Percentiles rank a stretch among this genome's conserved stretches.
phyloP scores from a whole-genome alignment of 1,140 invertebrate species.

The Vollenhovia emeryi region DNA sequence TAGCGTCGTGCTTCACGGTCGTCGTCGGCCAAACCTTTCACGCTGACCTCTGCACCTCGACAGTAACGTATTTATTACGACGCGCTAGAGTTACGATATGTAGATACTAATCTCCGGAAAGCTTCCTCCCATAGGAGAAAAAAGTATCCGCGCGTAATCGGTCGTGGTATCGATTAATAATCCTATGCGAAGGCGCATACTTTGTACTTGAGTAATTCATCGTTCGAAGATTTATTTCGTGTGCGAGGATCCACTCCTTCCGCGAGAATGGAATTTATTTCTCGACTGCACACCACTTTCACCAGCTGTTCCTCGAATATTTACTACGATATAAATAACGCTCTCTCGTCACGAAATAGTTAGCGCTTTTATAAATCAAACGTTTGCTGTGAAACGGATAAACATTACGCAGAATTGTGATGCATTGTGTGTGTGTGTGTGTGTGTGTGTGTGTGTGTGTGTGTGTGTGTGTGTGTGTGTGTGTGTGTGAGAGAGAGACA shows the following conservation, averaged over 20 bases:
- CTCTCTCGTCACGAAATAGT: not conserved
- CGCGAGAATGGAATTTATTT: constrained; percentile 5
- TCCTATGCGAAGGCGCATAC: not conserved
- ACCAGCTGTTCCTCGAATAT: not conserved
- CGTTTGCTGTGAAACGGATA: not conserved
- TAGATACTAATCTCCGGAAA: constrained; percentile 48
- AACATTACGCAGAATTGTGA: not conserved
- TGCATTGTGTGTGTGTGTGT: no score
- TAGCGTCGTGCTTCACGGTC: constrained; percentile 17
- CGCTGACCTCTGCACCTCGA: constrained; percentile 45
- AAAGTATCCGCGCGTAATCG: constrained; percentile 37
- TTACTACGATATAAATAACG: constrained; percentile 24
- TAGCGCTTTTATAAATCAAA: not conserved
- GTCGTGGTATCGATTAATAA: constrained; percentile 48
- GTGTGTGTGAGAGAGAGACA: no score
- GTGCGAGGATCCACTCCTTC: constrained; percentile 12
- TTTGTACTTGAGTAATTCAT: constrained; percentile 30
- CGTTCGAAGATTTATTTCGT: constrained; percentile 1
- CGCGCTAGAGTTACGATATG: constrained; percentile 41
- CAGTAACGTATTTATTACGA: constrained; percentile 56
- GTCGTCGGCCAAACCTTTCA: constrained; percentile 40
- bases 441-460: no score
- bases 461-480: no score
- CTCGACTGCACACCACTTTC: not conserved
- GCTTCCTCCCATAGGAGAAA: not conserved